These are phyloP conservation scores for Acropternis orthonyx DNA, from an alignment of 2,797 vertebrate species.

Conservation along the genomic window DNA sequence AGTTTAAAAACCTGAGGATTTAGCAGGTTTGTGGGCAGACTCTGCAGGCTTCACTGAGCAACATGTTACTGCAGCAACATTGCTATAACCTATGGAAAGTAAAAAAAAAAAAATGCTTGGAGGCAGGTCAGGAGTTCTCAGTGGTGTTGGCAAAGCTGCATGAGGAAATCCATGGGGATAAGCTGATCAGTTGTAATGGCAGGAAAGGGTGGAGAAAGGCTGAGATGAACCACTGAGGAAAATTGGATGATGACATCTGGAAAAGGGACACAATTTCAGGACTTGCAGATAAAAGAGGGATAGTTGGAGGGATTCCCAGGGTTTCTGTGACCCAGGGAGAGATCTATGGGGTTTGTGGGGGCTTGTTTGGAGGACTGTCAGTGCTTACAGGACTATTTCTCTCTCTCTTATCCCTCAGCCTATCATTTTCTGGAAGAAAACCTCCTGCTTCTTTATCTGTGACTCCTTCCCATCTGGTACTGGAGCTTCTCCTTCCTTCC, in stretches of 20 bases:
- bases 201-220: background rate
- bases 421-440: background rate
- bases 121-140: background rate
- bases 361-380: background rate
- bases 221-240: background rate
- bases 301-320: background rate
- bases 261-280: background rate
- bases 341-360: rapidly evolving
- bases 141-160: background rate
- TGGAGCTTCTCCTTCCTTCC: background rate
- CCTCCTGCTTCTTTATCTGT: background rate
- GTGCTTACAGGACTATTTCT: background rate
- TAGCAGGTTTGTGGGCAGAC: background rate
- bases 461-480: background rate
- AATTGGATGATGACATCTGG: background rate
- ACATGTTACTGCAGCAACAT: background rate
- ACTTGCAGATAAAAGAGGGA: background rate
- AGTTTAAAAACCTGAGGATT: background rate
- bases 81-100: background rate
- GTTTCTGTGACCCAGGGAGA: background rate
- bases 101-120: background rate
- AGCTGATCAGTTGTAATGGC: rapidly evolving
- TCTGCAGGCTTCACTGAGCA: background rate
- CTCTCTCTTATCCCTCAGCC: background rate
- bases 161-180: background rate